phyloP scores from a whole-genome alignment of 2,888 invertebrate genomes.

The Oscheius sp. region DNA sequence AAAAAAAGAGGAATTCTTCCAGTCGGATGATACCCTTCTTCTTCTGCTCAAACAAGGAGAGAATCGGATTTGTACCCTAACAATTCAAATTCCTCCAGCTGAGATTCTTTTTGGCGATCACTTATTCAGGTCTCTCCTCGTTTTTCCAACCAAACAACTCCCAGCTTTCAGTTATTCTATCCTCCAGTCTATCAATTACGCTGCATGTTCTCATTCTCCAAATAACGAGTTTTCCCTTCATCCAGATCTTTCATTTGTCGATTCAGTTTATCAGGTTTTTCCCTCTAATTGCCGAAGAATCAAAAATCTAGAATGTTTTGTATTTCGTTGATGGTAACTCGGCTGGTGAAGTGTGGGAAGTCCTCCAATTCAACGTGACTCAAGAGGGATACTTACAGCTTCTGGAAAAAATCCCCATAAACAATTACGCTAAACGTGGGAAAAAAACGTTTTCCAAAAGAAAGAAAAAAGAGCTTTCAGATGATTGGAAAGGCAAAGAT shows the following conservation, averaged over 20 bases:
- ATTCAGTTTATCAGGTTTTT: constrained; percentile 42
- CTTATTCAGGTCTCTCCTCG: constrained; percentile 40
- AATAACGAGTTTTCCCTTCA: constrained; percentile 39
- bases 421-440: constrained; percentile 48
- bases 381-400: constrained; percentile 44
- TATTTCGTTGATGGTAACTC: constrained; percentile 61
- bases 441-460: constrained; percentile 6
- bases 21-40: constrained; percentile 41
- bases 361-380: constrained; percentile 56
- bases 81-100: constrained; percentile 58
- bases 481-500: constrained; percentile 26
- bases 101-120: constrained; percentile 54
- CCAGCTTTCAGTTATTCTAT: constrained; percentile 56
- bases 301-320: constrained; percentile 46
- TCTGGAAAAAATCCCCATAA: constrained; percentile 49
- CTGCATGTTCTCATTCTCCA: constrained; percentile 56
- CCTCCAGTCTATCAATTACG: constrained; percentile 55
- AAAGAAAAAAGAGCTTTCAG: constrained; percentile 1
- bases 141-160: background rate
- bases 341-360: constrained; percentile 50
- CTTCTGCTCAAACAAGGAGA: constrained; percentile 45
- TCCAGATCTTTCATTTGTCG: constrained; percentile 52
- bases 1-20: background rate
- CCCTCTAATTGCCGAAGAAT: background rate
- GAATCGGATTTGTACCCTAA: constrained; percentile 62